phyloP scores from a whole-genome alignment of 2,113 vertebrate species.

The Cavia porcellus region DNA sequence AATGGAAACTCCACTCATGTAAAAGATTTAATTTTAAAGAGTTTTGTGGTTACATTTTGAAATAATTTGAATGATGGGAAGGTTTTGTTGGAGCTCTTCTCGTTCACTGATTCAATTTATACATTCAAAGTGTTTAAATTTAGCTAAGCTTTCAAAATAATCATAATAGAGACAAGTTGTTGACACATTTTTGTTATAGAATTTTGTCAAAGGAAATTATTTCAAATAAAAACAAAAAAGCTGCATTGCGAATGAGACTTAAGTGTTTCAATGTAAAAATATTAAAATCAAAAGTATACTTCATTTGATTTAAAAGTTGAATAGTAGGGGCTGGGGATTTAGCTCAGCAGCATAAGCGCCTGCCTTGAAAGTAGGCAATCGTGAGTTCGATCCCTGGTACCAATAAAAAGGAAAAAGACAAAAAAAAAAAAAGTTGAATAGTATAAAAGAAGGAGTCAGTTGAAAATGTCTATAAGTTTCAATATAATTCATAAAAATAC shows the following conservation, averaged over 20 bases:
- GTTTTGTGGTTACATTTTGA: not conserved
- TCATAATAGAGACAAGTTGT: not conserved
- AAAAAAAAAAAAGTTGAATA: not conserved
- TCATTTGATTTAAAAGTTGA: not conserved
- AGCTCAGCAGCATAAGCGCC: too few species aligned
- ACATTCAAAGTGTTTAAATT: slow-evolving; percentile 42
- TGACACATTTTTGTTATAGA: not conserved
- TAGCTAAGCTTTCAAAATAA: slow-evolving; percentile 16
- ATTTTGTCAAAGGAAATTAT: slow-evolving; percentile 10
- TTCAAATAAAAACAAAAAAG: not conserved
- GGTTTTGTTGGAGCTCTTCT: not conserved
- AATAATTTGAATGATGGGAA: not conserved
- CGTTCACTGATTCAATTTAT: slow-evolving; percentile 20
- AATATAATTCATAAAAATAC: not conserved
- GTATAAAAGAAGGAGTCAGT: not conserved
- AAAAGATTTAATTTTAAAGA: not conserved
- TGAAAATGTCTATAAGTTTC: not conserved
- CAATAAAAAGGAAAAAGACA: too few species aligned
- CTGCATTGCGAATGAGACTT: not conserved
- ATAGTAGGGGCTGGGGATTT: not conserved
- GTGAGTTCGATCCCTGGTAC: too few species aligned
- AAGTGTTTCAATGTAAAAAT: not conserved
- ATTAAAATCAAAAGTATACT: not conserved
- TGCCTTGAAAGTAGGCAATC: too few species aligned
- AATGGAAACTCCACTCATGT: not conserved